Evolutionary conservation across 2,888 invertebrate species (phyloP).

Genomic region (Blastobasis adustella): DNA sequence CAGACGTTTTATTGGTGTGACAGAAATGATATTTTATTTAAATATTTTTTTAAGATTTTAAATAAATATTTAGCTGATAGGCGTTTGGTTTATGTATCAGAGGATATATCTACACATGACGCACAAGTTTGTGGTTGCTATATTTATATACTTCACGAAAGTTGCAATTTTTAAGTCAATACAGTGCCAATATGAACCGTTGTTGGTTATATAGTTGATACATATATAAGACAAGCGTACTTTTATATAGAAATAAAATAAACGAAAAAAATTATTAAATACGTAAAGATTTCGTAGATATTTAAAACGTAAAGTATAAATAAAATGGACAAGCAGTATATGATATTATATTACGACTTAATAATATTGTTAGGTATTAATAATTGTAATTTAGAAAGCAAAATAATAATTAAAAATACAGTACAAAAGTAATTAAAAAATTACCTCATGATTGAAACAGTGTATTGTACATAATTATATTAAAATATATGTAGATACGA

Average conservation of each 20-base stretch:
- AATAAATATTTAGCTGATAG: constrained; percentile 6
- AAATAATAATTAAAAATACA: constrained; percentile 18
- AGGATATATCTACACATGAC: constrained; percentile 56
- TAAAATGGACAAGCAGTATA: constrained; percentile 43
- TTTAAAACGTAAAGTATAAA: constrained; percentile 14
- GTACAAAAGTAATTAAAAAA: constrained; percentile 37
- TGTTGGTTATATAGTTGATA: constrained; percentile 42
- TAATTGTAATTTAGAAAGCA: constrained; percentile 1
- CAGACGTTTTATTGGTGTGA: too few species aligned
- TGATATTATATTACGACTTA: constrained; percentile 25
- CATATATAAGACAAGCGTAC: constrained; percentile 23
- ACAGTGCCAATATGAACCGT: constrained; percentile 64
- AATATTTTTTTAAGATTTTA: not conserved
- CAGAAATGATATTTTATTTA: not conserved
- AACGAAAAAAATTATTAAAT: constrained; percentile 5
- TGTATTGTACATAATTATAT: constrained; percentile 58
- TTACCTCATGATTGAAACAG: constrained; percentile 61
- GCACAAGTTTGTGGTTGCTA: constrained; percentile 18
- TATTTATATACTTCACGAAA: constrained; percentile 32
- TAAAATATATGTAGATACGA: constrained; percentile 17
- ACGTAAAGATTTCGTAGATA: constrained; percentile 12
- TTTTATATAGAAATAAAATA: constrained; percentile 35
- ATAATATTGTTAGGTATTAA: constrained; percentile 8
- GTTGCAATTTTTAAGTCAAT: constrained; percentile 42
- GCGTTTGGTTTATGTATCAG: constrained; percentile 64